Base-by-base conservation (phyloP, 2,113 vertebrate species). In the Esox niger region DNA sequence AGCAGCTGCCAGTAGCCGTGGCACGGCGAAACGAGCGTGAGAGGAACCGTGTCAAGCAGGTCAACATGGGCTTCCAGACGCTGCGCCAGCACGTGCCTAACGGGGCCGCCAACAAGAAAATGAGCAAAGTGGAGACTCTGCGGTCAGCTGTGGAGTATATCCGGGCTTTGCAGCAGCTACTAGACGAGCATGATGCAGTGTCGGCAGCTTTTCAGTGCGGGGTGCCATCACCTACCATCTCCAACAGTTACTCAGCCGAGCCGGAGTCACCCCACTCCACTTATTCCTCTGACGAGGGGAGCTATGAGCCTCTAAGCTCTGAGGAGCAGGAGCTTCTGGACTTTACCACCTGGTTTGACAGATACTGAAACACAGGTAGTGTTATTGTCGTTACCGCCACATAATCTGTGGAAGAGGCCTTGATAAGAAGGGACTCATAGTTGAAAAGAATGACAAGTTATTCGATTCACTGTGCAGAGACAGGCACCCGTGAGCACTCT, bases 61-160 rank as follows among this genome's bases (percentile, higher is more conserved):
- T 98, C 43, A 98, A 98, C 90, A 87, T 97, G 94, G 97, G 97
- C 30, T 98, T 98, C 90, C 95, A 96, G 90, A 94, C 95, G 13
- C 88, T 98, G 65, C 93, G 95, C 55, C 93, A 98, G 84, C 97
- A 96, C 74, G 97, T 98, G 79, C 97, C 97, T 0, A 94, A 93
- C 87, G 95, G 95, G 61, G 93, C 94, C 23, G 94, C 96, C 75
- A 96, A 93, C 91, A 97, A 95, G 92, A 98, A 96, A 90, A 95
- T 98, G 93, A 98, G 97, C 89, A 98, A 98, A 58, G 97, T 97
- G 86, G 96, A 98, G 89, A 98, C 97, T 0, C 92, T 98, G 71
- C 89, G 96, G 77, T 98, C 97, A 0, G 96, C 97, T 15, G 96
- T 95, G 77, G 94, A 97, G 84, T 98, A 98, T 87, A 98, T 98